Percentiles rank a stretch among this genome's conserved stretches.
phyloP scores from a whole-genome alignment of 2,888 invertebrate genomes.

The Thalpophila matura region DNA sequence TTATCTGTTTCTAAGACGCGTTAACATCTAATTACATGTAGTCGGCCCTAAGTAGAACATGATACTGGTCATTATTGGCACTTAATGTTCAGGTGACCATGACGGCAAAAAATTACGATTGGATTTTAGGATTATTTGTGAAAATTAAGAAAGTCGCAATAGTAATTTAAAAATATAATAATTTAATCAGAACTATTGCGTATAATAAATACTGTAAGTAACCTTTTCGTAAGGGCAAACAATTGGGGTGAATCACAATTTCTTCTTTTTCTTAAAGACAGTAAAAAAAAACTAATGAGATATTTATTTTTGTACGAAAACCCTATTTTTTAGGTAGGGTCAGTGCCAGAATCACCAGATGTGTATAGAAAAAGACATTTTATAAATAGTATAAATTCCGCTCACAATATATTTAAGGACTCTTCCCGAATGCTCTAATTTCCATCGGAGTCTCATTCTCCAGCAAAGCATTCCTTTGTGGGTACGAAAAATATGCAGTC shows the following conservation, averaged over 20 bases:
- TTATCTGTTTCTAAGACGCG: conserved; percentile 24
- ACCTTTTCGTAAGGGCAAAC: too few species aligned
- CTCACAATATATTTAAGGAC: background rate
- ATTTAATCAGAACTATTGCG: too few species aligned
- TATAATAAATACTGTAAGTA: too few species aligned
- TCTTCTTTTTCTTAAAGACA: too few species aligned
- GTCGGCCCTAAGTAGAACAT: conserved; percentile 37
- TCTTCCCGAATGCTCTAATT: conserved; percentile 9
- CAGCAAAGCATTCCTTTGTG: conserved; percentile 22
- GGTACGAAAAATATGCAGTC: conserved; percentile 42
- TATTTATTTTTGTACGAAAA: too few species aligned
- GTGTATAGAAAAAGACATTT: too few species aligned
- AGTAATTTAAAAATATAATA: too few species aligned
- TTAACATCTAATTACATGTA: conserved; percentile 38
- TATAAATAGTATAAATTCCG: background rate
- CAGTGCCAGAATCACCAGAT: too few species aligned
- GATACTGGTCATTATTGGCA: conserved; percentile 17
- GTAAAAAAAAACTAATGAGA: too few species aligned
- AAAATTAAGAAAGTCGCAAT: too few species aligned
- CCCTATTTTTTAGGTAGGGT: too few species aligned
- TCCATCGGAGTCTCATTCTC: conserved; percentile 6
- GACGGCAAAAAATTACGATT: background rate
- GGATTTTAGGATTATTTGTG: background rate
- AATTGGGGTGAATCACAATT: too few species aligned
- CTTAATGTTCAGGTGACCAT: conserved; percentile 31